Evolutionary conservation across 2,113 vertebrate genomes (phyloP).

Genomic region (Microtus richardsoni): DNA sequence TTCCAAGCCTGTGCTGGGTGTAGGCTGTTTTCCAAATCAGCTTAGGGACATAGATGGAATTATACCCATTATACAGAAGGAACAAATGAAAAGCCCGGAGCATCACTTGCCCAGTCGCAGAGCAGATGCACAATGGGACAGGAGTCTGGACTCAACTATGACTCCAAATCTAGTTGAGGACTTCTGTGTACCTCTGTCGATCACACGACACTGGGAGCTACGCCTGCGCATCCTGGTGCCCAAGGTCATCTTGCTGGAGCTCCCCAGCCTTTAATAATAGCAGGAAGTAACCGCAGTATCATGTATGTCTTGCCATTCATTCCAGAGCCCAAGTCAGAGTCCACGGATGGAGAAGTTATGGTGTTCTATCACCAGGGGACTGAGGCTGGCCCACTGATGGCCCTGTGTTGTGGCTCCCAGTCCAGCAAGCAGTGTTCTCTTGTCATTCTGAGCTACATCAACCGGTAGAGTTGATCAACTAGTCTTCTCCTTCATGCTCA

Average conservation of each 20-base stretch:
- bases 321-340: not conserved
- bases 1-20: not conserved
- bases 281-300: not conserved
- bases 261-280: not conserved
- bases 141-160: not conserved
- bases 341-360: not conserved
- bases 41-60: not conserved
- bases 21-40: constrained; percentile 15
- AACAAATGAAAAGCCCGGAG: constrained; percentile 1
- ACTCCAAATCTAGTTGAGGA: constrained; percentile 2
- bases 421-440: not conserved
- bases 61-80: not conserved
- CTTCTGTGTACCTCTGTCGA: not conserved
- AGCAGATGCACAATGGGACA: not conserved
- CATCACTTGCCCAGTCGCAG: not conserved
- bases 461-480: not conserved
- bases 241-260: not conserved
- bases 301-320: not conserved
- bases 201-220: not conserved
- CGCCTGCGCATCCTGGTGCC: not conserved
- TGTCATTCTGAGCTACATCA: not conserved
- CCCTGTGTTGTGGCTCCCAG: not conserved
- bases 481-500: not conserved
- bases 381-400: not conserved
- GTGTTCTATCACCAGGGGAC: too few species aligned